Evolutionary conservation across 2,888 invertebrate species (phyloP).

Genomic region (Drosophila quasianomalipes): DNA sequence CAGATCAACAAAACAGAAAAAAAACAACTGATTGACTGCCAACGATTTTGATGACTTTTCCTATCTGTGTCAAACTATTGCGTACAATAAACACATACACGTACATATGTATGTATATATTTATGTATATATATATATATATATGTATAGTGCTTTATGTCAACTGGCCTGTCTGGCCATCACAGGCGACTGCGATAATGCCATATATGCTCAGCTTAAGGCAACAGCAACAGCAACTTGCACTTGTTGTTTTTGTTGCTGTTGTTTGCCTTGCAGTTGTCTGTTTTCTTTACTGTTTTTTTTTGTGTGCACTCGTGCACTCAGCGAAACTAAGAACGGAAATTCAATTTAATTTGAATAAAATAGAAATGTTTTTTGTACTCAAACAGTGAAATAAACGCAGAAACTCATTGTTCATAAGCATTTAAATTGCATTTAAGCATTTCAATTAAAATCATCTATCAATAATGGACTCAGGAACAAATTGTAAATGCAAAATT

Average conservation of each 20-base stretch:
- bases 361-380: neutral
- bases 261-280: conserved; percentile 64
- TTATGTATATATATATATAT: conserved; percentile 7
- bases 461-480: neutral
- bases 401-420: too few species aligned
- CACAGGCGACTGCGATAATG: conserved; percentile 30
- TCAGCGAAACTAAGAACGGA: neutral
- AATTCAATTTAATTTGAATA: neutral
- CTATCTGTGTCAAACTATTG: conserved; percentile 58
- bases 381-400: neutral
- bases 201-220: conserved; percentile 57
- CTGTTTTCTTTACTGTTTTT: conserved; percentile 56
- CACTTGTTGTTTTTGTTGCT: conserved; percentile 59
- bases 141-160: neutral
- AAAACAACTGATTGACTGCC: neutral
- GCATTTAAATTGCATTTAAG: neutral
- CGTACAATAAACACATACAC: conserved; percentile 15
- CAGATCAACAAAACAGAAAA: neutral
- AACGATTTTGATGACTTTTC: conserved; percentile 27
- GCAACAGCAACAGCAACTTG: conserved; percentile 45
- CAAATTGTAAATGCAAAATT: neutral
- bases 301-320: neutral
- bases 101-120: neutral
- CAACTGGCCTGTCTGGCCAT: conserved; percentile 39
- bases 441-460: neutral